These are phyloP conservation scores for Rhopalosiphum padi DNA, from an alignment of 1,140 invertebrate species.

Conservation along the genomic window DNA sequence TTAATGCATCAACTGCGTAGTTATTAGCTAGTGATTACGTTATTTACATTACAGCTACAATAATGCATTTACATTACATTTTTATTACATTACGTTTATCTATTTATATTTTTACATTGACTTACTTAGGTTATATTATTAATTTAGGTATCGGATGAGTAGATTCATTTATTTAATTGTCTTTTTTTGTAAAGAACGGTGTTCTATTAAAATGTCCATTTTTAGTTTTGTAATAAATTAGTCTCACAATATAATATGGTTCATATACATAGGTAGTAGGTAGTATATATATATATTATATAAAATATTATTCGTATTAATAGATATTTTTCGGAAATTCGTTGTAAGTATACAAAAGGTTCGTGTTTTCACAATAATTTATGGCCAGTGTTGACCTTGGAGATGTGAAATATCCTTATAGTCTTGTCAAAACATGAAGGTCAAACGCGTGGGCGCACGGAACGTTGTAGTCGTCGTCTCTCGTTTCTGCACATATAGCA, in stretches of 20 bases:
- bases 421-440: constrained; percentile 41
- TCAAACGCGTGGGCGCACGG: constrained; percentile 45
- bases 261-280: not conserved
- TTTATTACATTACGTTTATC: too few relatives aligned
- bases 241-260: not conserved
- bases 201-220: not conserved
- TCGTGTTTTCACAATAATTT: constrained; percentile 34
- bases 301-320: not conserved
- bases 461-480: constrained; percentile 30
- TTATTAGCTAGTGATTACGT: too few relatives aligned
- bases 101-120: too few relatives aligned
- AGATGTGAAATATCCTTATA: not conserved
- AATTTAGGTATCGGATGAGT: too few relatives aligned
- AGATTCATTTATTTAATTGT: not conserved
- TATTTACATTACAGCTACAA: too few relatives aligned
- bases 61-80: too few relatives aligned
- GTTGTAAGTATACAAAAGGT: not conserved
- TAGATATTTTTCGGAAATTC: constrained; percentile 29
- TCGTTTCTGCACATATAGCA: constrained; percentile 19
- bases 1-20: too few relatives aligned
- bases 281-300: not conserved
- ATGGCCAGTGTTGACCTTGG: constrained; percentile 27
- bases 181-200: not conserved
- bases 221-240: not conserved
- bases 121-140: too few relatives aligned